Evolutionary conservation across 1,140 invertebrate species (phyloP).

Genomic region (Drosophila watanabei): DNA sequence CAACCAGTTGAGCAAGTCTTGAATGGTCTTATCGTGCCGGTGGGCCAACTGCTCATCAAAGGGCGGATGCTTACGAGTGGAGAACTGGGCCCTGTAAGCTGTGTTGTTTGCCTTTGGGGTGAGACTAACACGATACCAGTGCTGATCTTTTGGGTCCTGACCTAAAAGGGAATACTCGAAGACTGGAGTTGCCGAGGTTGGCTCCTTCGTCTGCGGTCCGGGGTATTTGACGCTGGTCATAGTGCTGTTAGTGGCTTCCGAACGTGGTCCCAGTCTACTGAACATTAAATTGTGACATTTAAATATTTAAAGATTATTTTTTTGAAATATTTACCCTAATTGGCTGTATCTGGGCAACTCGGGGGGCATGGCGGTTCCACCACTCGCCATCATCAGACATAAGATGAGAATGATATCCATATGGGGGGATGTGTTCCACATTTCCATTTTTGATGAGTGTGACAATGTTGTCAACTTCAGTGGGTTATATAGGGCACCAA

Average conservation of each 20-base stretch:
- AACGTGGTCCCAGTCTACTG: slow-evolving; percentile 24
- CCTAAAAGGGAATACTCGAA: slow-evolving; percentile 67
- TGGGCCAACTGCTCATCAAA: slow-evolving; percentile 56
- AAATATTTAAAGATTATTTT: not conserved
- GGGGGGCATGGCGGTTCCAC: slow-evolving; percentile 28
- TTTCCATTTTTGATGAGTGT: slow-evolving; percentile 52
- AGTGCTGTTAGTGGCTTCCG: slow-evolving; percentile 5
- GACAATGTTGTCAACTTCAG: slow-evolving; percentile 24
- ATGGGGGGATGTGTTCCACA: slow-evolving; percentile 40
- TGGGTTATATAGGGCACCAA: slow-evolving; percentile 60
- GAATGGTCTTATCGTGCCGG: slow-evolving; percentile 67
- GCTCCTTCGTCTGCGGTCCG: not conserved
- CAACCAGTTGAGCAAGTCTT: slow-evolving; percentile 56
- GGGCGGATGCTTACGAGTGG: slow-evolving; percentile 58
- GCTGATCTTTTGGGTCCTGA: slow-evolving; percentile 66
- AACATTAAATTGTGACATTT: not conserved
- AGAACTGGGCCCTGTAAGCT: slow-evolving; percentile 53
- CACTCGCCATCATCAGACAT: slow-evolving; percentile 26
- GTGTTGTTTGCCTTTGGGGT: slow-evolving; percentile 48
- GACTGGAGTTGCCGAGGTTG: slow-evolving; percentile 12
- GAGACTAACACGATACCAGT: slow-evolving; percentile 67
- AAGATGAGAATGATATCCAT: slow-evolving; percentile 26
- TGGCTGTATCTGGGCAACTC: slow-evolving; percentile 48
- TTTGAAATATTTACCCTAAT: slow-evolving; percentile 42
- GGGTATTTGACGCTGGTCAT: not conserved